These are phyloP conservation scores for Machimus rusticus DNA, from an alignment of 2,888 invertebrate species.

Conservation along the genomic window DNA sequence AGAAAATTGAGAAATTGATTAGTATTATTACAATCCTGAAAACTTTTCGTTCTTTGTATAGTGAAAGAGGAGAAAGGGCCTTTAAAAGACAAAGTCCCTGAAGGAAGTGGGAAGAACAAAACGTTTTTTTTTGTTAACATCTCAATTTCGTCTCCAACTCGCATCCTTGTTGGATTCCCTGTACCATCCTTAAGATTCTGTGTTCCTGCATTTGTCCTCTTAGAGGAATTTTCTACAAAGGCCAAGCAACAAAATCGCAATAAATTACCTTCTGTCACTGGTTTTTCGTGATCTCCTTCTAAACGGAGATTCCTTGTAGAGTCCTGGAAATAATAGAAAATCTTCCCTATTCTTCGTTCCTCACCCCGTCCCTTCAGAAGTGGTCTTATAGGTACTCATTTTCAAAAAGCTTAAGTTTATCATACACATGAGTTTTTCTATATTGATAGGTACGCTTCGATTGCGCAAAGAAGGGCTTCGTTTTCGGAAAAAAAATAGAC, in stretches of 20 bases:
- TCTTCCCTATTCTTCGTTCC: background rate
- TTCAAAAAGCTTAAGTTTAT: background rate
- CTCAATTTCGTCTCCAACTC: background rate
- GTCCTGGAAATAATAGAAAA: background rate
- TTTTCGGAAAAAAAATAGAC: background rate
- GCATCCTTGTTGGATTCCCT: background rate
- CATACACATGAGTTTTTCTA: background rate
- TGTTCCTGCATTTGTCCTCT: background rate
- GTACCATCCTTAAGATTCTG: background rate
- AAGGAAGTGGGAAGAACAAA: background rate
- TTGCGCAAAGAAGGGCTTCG: background rate
- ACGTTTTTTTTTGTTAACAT: background rate
- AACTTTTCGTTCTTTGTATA: background rate
- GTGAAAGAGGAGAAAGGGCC: background rate
- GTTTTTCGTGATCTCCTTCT: background rate
- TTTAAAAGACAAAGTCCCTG: background rate
- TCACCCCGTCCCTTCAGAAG: background rate
- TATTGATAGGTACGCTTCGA: background rate
- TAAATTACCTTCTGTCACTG: conserved; percentile 16
- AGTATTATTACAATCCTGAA: background rate
- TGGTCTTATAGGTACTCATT: background rate
- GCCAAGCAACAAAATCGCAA: background rate
- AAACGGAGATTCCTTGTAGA: background rate
- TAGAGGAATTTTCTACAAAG: background rate
- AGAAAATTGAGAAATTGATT: background rate